Percentiles rank a stretch among this genome's conserved stretches.
Conservation (phyloP, 2,113 vertebrate species). For the Callospermophilus lateralis region DNA sequence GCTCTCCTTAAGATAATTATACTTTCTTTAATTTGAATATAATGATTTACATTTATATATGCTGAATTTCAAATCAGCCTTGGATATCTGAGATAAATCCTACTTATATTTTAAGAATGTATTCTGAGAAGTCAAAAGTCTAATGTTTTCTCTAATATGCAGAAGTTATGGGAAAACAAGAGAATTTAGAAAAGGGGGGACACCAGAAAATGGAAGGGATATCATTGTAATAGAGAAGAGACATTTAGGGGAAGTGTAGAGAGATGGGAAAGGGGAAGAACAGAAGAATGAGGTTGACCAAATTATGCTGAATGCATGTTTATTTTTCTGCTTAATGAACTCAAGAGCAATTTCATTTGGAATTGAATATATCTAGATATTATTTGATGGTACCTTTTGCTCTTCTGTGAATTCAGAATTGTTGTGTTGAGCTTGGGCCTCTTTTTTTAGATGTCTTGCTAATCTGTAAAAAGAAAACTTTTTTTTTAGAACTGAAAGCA, state of each 20-base stretch:
- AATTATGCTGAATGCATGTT: too few relatives aligned
- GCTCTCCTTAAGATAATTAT: constrained; percentile 5
- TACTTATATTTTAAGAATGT: too few relatives aligned
- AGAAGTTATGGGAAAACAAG: too few relatives aligned
- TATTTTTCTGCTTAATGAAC: constrained; percentile 28
- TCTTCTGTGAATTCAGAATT: constrained; percentile 97
- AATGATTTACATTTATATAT: neutral
- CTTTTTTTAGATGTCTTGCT: constrained; percentile 97
- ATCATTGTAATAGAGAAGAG: too few relatives aligned
- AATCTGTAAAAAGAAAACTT: constrained; percentile 90
- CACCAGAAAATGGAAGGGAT: too few relatives aligned
- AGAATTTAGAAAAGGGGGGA: too few relatives aligned
- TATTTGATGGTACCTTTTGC: constrained; percentile 93
- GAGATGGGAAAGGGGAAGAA: too few relatives aligned
- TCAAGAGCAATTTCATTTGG: constrained; percentile 20
- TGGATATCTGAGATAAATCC: too few relatives aligned
- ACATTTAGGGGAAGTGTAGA: too few relatives aligned
- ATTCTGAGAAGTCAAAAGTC: too few relatives aligned
- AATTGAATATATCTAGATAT: constrained; percentile 4
- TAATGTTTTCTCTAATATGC: too few relatives aligned
- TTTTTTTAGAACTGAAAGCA: constrained; percentile 48
- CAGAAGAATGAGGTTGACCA: too few relatives aligned
- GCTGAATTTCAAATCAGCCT: constrained; percentile 1
- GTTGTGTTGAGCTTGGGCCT: constrained; percentile 94
- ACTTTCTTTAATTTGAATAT: constrained; percentile 50